These are phyloP conservation scores for Zygaena filipendulae DNA, from an alignment of 2,888 invertebrate genomes.

Conservation along the genomic window DNA sequence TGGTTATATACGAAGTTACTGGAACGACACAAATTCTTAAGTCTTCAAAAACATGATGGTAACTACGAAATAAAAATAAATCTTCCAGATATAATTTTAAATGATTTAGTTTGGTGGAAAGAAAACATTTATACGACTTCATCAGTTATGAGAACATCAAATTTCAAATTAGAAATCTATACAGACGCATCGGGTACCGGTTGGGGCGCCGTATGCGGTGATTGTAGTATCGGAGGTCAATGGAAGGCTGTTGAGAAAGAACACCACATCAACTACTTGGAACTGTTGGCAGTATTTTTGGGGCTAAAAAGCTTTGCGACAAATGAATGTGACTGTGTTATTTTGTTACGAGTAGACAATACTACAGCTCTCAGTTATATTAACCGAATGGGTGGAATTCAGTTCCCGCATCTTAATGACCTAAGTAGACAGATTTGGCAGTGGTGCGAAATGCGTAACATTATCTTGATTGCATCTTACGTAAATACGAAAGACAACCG, in stretches of 20 bases:
- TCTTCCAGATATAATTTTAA: not conserved
- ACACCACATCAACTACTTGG: conserved; percentile 9
- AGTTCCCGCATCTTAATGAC: conserved; percentile 12
- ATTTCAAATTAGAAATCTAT: conserved; percentile 3
- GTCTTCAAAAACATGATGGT: not conserved
- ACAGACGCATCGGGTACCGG: conserved; percentile 6
- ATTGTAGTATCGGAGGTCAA: not conserved
- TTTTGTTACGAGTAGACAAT: conserved; percentile 14
- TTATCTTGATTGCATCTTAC: conserved; percentile 13
- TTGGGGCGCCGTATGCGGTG: conserved; percentile 4
- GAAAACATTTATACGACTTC: not conserved
- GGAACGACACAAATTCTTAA: conserved; percentile 6
- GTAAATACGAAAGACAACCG: conserved; percentile 12
- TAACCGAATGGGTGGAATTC: conserved; percentile 11
- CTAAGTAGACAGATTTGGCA: conserved; percentile 11
- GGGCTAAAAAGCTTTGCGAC: conserved; percentile 11
- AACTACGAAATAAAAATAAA: conserved; percentile 1
- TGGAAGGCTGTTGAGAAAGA: conserved; percentile 1
- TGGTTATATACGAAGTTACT: conserved; percentile 5
- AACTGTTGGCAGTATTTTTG: conserved; percentile 10
- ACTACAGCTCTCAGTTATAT: conserved; percentile 16
- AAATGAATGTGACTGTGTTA: conserved; percentile 2
- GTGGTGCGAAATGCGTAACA: conserved; percentile 13
- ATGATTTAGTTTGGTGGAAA: conserved; percentile 5
- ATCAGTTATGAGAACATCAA: not conserved